Base-by-base conservation (phyloP, 2,888 invertebrate genomes). In the Cantharis rustica region DNA sequence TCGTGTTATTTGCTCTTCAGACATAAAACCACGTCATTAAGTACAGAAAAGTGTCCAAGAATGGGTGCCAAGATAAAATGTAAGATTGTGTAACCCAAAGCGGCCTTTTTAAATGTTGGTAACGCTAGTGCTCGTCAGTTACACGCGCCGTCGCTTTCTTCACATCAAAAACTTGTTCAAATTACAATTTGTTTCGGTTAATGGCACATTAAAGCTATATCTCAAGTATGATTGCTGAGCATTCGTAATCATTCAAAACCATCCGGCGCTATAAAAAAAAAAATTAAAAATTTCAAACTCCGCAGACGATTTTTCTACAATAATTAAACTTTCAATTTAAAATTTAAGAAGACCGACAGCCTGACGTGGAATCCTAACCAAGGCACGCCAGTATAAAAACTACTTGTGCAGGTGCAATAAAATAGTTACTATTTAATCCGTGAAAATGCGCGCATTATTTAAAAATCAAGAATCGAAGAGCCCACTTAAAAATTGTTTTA, bases 71-170 rank as follows among this genome's bases (percentile, higher is more conserved):
- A 75, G 75, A 71, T 71, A 74, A 75, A 16, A 66, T 16, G 26
- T 62, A 16, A 47, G 61, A 73, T 75, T 69, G 63, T 47, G 77
- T 77, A 79, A 78, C 69, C 77, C 61, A 71, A 80, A 74, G 79
- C 79, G 78, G 80, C 75, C 77, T 73, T 73, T 76, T 79, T 79
- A 77, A 79, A 79, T 78, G 77, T 47, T 69, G 75, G 47, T 76
- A 72, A 71, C 74, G 73, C 71, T 71, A 68, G 69, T 73, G 78
- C 72, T 78, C 75, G 75, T 78, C 78, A 78, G 78, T 71, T 79
- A 79, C 80, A 82, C 81, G 82, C 80, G 75, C 80, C 77, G 80
- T 80, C 80, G 80, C 79, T 76, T 80, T 77, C 80, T 81, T 81
- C 76, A 79, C 71, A 74, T 80, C 80, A 77, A 62, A 3, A 68